Evolutionary conservation across 1,140 invertebrate genomes (phyloP).

Genomic region (Aporrectodea caliginosa): DNA sequence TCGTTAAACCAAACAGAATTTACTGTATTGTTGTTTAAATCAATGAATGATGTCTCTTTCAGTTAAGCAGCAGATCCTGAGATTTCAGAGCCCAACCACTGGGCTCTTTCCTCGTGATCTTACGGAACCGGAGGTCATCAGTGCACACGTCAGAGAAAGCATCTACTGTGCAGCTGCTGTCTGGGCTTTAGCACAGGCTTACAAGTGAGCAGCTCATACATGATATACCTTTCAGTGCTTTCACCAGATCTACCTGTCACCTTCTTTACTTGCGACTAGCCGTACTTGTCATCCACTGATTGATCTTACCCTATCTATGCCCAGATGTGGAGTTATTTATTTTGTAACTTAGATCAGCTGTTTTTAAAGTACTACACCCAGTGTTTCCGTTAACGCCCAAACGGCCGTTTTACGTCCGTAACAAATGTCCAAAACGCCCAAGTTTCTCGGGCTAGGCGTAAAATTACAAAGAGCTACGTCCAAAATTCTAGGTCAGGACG

Average conservation of each 20-base stretch:
- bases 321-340: background rate
- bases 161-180: conserved; percentile 92
- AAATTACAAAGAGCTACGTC: too few relatives aligned
- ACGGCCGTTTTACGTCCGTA: too few relatives aligned
- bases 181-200: conserved; percentile 94
- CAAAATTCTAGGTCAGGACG: background rate
- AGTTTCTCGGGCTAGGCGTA: too few relatives aligned
- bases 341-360: background rate
- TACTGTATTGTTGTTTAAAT: too few relatives aligned
- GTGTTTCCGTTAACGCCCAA: too few relatives aligned
- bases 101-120: conserved; percentile 88
- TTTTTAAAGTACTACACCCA: background rate
- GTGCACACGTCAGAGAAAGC: conserved; percentile 88
- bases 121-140: conserved; percentile 60
- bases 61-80: conserved; percentile 90
- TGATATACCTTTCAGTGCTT: background rate
- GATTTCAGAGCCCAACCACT: conserved; percentile 88
- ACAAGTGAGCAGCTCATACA: conserved; percentile 64
- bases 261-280: background rate
- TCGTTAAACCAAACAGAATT: too few relatives aligned
- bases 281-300: background rate
- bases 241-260: background rate
- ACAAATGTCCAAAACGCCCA: too few relatives aligned
- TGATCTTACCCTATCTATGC: background rate
- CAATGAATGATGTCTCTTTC: too few relatives aligned